Conservation (phyloP, 37 sponge, comb jelly and placozoan genomes). For the Beroe ovata region DNA sequence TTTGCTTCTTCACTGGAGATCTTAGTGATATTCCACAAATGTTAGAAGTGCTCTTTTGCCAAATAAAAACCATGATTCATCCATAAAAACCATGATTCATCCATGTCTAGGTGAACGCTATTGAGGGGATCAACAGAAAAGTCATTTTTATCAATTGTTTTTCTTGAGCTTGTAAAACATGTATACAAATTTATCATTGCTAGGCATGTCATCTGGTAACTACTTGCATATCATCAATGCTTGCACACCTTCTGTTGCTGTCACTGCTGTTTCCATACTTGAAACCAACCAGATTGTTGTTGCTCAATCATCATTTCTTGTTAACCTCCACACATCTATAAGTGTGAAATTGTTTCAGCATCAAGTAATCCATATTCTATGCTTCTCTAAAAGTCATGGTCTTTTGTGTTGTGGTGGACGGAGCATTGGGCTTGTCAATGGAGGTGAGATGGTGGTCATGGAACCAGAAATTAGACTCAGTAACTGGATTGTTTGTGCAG, state of each 20-base stretch:
- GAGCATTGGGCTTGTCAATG: not conserved
- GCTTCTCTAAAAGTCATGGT: not conserved
- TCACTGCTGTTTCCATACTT: not conserved
- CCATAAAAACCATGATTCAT: too few relatives aligned
- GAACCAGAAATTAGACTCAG: not conserved
- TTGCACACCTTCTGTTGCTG: constrained; percentile 7
- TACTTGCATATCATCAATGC: not conserved
- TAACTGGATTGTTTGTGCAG: constrained; percentile 27
- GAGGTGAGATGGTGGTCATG: not conserved
- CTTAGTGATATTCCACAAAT: too few relatives aligned
- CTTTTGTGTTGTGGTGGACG: constrained; percentile 14
- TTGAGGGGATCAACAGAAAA: too few relatives aligned
- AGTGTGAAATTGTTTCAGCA: constrained; percentile 19
- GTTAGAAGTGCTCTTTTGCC: too few relatives aligned
- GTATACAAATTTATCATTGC: not conserved
- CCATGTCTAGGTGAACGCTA: too few relatives aligned
- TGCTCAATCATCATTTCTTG: constrained; percentile 1
- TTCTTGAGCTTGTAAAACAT: too few relatives aligned
- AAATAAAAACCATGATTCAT: too few relatives aligned
- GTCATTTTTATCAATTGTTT: too few relatives aligned
- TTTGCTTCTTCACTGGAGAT: too few relatives aligned
- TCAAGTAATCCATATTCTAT: constrained; percentile 12
- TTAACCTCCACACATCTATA: not conserved
- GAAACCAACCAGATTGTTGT: not conserved
- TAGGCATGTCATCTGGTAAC: not conserved